Base-by-base conservation (phyloP, 2,888 invertebrate genomes). In the Pseudococcus jackbeardsleyi region DNA sequence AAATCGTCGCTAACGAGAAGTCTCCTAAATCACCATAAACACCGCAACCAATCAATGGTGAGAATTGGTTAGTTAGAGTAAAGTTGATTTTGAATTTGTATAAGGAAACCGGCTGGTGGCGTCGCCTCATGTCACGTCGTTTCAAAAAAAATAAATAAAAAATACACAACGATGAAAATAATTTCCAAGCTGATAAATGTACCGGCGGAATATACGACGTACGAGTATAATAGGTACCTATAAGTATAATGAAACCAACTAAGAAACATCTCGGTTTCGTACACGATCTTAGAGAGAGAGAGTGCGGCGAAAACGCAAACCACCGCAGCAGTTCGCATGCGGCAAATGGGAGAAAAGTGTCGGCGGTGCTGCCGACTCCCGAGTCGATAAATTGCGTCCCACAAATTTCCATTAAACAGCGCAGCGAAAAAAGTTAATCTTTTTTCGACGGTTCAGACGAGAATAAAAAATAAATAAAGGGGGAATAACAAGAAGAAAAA, bases 1-100 rank as follows among this genome's bases (percentile, higher is more conserved):
- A 50, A 50, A 50, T 50, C 72, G 72, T 72, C 72, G 72, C 72
- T 72, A 72, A 72, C 72, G 72, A 72, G 72, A 72, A 72, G 33
- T 72, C 33, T 72, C 72, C 72, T 72, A 72, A 72, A 72, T 72
- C 72, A 72, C 33, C 33, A 22, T 22, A 64, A n/a, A 33, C 22
- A 26, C 72, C 72, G 33, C 72, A 26, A 72, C 72, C 72, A 72
- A 72, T 72, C 72, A 72, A 72, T 33, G 72, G 72, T 72, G 72
- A 72, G 72, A 72, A 72, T 72, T 72, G 72, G 26, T 72, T 72
- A 72, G 26, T 50, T 50, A 50, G 48, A 50, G 64, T 12, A 12
- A 12, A 50, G 64, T 64, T 64, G 19, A 22, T 64, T 19, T 64
- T 64, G 22, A 64, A 64, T 64, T 64, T 64, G 64, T 64, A 19